These are phyloP conservation scores for Drosophila funebris DNA, from an alignment of 1,140 invertebrate species.

Conservation along the genomic window DNA sequence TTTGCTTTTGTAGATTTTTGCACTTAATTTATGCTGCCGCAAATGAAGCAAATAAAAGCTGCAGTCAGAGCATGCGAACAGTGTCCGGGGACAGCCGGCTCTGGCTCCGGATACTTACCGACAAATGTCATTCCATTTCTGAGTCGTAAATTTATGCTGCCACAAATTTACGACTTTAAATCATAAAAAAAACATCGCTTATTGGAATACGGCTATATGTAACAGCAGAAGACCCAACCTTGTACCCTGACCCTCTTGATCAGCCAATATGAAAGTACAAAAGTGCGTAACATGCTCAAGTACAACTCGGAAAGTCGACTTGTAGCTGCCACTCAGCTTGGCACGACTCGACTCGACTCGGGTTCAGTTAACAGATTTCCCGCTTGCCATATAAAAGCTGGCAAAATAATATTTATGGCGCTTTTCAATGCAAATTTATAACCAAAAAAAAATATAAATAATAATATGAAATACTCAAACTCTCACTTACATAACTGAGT, in stretches of 20 bases:
- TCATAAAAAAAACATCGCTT: slow-evolving; percentile 71
- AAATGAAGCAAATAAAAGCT: slow-evolving; percentile 72
- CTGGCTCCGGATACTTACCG: slow-evolving; percentile 56
- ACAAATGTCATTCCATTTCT: slow-evolving; percentile 69
- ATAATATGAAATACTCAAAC: slow-evolving; percentile 64
- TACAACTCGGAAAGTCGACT: slow-evolving; percentile 1
- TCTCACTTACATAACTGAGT: slow-evolving; percentile 25
- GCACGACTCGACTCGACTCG: slow-evolving; percentile 4
- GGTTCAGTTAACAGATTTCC: slow-evolving; percentile 41
- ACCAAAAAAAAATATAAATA: slow-evolving; percentile 35
- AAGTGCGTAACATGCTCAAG: slow-evolving; percentile 3
- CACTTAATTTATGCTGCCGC: slow-evolving; percentile 76
- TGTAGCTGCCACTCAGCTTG: neutral
- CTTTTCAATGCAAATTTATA: slow-evolving; percentile 80
- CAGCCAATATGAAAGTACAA: neutral
- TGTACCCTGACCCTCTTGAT: neutral
- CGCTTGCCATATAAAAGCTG: slow-evolving; percentile 64
- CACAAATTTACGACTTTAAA: slow-evolving; percentile 74
- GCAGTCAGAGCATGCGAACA: slow-evolving; percentile 24
- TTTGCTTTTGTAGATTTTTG: slow-evolving; percentile 63
- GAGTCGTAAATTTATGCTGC: slow-evolving; percentile 74
- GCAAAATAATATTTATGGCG: slow-evolving; percentile 77
- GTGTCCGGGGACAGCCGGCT: slow-evolving; percentile 35
- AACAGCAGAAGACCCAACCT: neutral
- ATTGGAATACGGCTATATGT: slow-evolving; percentile 38